Base-by-base conservation (phyloP, 1,140 invertebrate genomes). In the Mizuhopecten yessoensis region DNA sequence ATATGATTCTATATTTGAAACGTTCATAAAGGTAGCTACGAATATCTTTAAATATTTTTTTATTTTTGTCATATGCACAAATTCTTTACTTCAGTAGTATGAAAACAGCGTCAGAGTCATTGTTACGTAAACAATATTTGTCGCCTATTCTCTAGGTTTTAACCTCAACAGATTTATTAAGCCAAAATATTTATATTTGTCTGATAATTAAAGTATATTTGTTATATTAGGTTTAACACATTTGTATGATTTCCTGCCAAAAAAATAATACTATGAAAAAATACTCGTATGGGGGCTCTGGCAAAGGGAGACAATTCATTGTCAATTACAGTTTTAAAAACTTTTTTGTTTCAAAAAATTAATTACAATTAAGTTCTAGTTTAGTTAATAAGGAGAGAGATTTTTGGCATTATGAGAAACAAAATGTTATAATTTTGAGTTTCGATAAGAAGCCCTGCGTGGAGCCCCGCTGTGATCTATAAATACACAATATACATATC, bases 21-120 rank as follows among this genome's bases (percentile, higher is more conserved):
- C 23, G 57, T 75, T 75, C 57, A 75, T 75, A 29, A 75, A 75
- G 57, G 57, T 75, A 75, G 57, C 57, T 75, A 75, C 57, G n/a
- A 49, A 75, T 75, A 75, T 75, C 57, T 75, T 75, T 75, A n/a
- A 75, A 75, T 75, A 75, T 75, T 75, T 75, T 75, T 75, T 75
- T 75, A 75, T 29, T 75, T 75, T 75, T 75, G 57, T 75, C 57
- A 75, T 75, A 75, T 75, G 57, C 57, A 75, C 23, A 29, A 75
- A 75, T 75, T 75, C 57, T 75, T 75, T 75, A 75, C 23, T 75
- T 75, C 9, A 29, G 57, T 75, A 75, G 57, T 75, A 13, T 75
- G 17, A 45, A 45, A 45, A 17, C 42, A 75, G 57, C 23, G 57
- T 29, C 57, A 29, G 57, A 75, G 5, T 75, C n/a, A n/a, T 75